Evolutionary conservation across 2,113 vertebrate genomes (phyloP).

Genomic region (Alaudala cheleensis): DNA sequence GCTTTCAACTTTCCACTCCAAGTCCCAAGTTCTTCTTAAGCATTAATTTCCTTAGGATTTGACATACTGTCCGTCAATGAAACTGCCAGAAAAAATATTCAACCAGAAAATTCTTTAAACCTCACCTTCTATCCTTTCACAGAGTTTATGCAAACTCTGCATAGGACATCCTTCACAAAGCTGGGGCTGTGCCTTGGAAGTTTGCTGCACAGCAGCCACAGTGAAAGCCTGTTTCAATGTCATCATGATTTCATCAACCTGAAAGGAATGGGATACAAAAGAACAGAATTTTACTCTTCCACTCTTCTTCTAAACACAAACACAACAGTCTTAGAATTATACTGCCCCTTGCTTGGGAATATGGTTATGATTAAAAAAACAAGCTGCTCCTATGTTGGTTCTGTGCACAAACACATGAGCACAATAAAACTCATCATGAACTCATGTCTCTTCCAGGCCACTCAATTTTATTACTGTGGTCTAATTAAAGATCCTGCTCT

Average conservation of each 20-base stretch:
- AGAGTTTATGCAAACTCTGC: constrained; percentile 90
- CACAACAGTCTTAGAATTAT: not conserved
- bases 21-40: not conserved
- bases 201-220: constrained; percentile 88
- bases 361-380: not conserved
- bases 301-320: not conserved
- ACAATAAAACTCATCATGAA: not conserved
- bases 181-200: constrained; percentile 79
- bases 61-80: not conserved
- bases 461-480: not conserved
- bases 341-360: not conserved
- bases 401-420: not conserved
- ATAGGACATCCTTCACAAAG: constrained; percentile 93
- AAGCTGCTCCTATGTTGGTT: not conserved
- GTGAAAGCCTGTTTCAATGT: constrained; percentile 97
- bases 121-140: constrained; percentile 93
- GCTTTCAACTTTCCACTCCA: not conserved
- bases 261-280: not conserved
- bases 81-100: not conserved
- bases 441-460: not conserved
- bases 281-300: not conserved
- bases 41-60: not conserved
- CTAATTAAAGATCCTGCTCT: not conserved
- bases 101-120: not conserved
- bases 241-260: constrained; percentile 99